Evolutionary conservation across 2,113 vertebrate genomes (phyloP).

Genomic region (Phylloscopus trochiloides): DNA sequence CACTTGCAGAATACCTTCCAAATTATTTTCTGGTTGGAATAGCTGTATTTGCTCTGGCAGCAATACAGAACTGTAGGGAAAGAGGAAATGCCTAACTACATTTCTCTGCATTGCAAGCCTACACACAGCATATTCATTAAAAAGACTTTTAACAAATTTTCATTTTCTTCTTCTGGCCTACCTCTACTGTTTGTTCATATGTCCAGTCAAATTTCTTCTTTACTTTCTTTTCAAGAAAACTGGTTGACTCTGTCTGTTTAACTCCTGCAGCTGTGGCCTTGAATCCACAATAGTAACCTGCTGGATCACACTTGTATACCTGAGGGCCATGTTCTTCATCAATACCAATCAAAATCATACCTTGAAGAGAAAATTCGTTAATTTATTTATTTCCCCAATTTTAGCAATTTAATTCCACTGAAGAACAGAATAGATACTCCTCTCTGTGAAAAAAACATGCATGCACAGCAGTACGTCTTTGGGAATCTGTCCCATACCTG

Average conservation of each 20-base stretch:
- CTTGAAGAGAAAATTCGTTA: slow-evolving; percentile 64
- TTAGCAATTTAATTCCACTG: neutral
- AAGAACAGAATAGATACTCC: neutral
- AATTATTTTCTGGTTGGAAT: neutral
- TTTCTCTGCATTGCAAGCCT: neutral
- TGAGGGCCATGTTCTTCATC: slow-evolving; percentile 93
- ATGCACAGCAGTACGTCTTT: neutral
- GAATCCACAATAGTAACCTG: slow-evolving; percentile 97
- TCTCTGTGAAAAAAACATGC: neutral
- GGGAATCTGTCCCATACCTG: neutral
- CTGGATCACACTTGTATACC: slow-evolving; percentile 97
- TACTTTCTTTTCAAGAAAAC: slow-evolving; percentile 99
- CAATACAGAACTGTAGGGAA: neutral
- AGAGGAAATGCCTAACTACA: neutral
- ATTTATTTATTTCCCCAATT: neutral
- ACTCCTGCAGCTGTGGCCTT: slow-evolving; percentile 97
- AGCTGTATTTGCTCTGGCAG: neutral
- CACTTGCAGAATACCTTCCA: neutral
- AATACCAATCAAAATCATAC: slow-evolving; percentile 96
- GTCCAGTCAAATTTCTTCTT: slow-evolving; percentile 99
- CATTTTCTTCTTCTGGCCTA: slow-evolving; percentile 49
- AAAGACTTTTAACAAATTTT: neutral
- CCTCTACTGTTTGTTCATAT: slow-evolving; percentile 94
- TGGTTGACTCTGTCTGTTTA: slow-evolving; percentile 97
- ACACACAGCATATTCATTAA: neutral